phyloP scores from a whole-genome alignment of 2,797 vertebrate genomes.

The Sarcoramphus papa region DNA sequence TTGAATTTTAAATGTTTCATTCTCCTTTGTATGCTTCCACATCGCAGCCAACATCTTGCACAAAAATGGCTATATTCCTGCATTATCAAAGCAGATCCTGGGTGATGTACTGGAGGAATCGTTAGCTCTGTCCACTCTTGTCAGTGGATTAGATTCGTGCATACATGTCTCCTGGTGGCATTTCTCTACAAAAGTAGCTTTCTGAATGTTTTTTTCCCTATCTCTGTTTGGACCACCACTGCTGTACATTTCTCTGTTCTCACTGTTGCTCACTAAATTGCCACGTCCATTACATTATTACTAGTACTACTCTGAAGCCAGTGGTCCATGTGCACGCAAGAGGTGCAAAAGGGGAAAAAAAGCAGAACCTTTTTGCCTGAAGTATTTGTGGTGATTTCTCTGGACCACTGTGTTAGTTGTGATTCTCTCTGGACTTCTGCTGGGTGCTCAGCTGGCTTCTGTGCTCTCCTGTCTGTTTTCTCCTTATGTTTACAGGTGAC shows the following conservation, averaged over 20 bases:
- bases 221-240: neutral
- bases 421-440: neutral
- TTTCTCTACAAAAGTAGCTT: neutral
- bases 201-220: neutral
- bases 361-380: neutral
- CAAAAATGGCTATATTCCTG: neutral
- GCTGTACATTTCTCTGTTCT: neutral
- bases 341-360: neutral
- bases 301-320: neutral
- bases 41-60: neutral
- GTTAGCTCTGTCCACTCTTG: neutral
- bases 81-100: neutral
- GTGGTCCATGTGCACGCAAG: neutral
- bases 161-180: neutral
- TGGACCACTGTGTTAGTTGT: neutral
- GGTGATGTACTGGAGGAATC: neutral
- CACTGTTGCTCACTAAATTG: neutral
- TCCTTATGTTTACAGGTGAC: neutral
- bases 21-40: neutral
- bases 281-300: neutral
- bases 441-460: neutral
- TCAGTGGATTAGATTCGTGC: neutral
- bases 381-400: neutral
- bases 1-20: neutral
- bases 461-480: neutral